A percentile compares a stretch with the other conserved stretches of the same genome.
phyloP scores from a whole-genome alignment of 2,113 vertebrate species.

The Tupaia chinensis region DNA sequence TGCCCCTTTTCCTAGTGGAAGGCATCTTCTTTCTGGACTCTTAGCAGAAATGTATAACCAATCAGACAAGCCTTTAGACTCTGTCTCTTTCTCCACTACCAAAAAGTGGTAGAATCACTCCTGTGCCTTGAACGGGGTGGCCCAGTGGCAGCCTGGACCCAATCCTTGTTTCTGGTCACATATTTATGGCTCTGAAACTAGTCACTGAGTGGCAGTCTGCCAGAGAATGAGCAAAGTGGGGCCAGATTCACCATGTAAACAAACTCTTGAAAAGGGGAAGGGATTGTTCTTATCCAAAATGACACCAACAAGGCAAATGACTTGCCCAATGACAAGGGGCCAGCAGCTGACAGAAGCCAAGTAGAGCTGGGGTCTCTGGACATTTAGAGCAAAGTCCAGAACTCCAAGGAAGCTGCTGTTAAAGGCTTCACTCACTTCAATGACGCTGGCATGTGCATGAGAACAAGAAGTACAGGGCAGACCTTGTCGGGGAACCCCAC shows the following conservation, averaged over 20 bases:
- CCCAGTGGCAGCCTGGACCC: neutral
- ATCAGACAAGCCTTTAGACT: neutral
- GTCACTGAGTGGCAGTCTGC: neutral
- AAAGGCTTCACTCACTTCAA: neutral
- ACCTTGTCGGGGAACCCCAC: neutral
- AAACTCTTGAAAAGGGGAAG: neutral
- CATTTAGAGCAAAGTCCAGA: neutral
- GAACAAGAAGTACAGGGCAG: neutral
- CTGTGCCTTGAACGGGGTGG: neutral
- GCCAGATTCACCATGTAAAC: neutral
- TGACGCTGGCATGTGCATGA: rapidly evolving
- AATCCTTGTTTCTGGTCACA: neutral
- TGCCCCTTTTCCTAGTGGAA: neutral
- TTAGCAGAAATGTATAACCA: neutral
- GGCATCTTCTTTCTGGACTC: neutral
- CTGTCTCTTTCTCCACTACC: neutral
- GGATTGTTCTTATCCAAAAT: neutral
- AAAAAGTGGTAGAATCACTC: neutral
- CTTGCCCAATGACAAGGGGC: neutral
- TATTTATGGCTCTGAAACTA: neutral
- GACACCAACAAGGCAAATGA: neutral
- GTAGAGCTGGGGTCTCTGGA: neutral
- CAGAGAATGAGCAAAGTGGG: neutral
- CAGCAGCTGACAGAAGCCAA: neutral
- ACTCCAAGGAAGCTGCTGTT: neutral